Percentiles rank a stretch among this genome's conserved stretches.
Evolutionary conservation across 2,113 vertebrate species (phyloP).

Genomic region (Siniperca chuatsi): DNA sequence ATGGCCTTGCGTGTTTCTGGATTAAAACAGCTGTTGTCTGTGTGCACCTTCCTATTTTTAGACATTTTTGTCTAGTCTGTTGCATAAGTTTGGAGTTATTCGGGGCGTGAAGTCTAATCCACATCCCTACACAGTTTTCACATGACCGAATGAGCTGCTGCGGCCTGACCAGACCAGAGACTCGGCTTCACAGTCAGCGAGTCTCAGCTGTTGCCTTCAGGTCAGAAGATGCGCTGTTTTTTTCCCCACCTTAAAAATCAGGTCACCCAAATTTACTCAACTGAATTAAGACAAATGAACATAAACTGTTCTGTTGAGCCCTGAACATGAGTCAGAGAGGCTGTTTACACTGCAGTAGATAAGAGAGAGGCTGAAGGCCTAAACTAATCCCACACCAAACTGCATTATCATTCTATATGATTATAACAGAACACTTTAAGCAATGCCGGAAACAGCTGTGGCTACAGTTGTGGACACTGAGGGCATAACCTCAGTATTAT

Average conservation of each 20-base stretch:
- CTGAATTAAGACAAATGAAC: slow-evolving; percentile 23
- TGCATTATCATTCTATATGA: neutral
- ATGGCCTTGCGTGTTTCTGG: neutral
- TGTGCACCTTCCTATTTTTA: slow-evolving; percentile 40
- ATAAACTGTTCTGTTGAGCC: neutral
- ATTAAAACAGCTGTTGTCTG: slow-evolving; percentile 28
- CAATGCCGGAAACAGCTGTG: neutral
- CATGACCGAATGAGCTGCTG: neutral
- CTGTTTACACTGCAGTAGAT: neutral
- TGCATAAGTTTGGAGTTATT: slow-evolving; percentile 57
- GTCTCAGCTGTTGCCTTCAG: slow-evolving; percentile 43
- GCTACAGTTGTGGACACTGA: too few relatives aligned
- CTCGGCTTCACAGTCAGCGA: neutral
- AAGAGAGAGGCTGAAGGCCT: slow-evolving; percentile 12
- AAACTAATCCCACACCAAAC: neutral
- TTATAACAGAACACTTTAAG: too few relatives aligned
- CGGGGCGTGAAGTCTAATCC: slow-evolving; percentile 38
- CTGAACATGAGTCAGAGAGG: slow-evolving; percentile 15
- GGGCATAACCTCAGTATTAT: too few relatives aligned
- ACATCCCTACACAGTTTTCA: slow-evolving; percentile 2
- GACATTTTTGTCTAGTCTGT: slow-evolving; percentile 40
- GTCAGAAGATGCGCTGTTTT: slow-evolving; percentile 13
- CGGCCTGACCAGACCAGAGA: neutral
- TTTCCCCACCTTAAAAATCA: slow-evolving; percentile 35
- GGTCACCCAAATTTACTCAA: slow-evolving; percentile 54